These are phyloP conservation scores for Elephas maximus DNA, from an alignment of 2,113 vertebrate genomes.

Conservation along the genomic window DNA sequence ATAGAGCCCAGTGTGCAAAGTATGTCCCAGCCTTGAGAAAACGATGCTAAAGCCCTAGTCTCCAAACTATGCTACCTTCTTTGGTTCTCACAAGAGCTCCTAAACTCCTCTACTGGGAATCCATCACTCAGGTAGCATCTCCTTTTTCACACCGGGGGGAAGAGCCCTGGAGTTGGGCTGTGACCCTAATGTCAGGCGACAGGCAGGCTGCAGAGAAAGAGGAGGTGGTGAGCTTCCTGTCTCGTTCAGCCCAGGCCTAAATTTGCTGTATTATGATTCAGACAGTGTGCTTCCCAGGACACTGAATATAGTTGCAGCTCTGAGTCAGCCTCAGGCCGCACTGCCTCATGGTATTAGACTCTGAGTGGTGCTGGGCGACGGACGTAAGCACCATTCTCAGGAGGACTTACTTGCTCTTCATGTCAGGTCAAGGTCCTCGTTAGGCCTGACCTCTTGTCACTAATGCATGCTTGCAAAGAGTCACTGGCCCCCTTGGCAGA, in stretches of 20 bases:
- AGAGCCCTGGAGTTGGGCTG: neutral
- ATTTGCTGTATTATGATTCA: neutral
- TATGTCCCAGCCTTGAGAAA: neutral
- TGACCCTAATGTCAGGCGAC: neutral
- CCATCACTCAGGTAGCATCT: neutral
- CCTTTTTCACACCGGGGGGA: neutral
- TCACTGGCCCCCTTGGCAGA: neutral
- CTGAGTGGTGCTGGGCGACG: neutral
- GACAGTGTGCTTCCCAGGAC: neutral
- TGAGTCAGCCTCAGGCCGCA: neutral
- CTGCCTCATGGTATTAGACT: neutral
- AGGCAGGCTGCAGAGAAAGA: neutral
- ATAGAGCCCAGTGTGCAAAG: accelerated
- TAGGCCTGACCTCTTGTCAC: neutral
- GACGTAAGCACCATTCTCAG: accelerated
- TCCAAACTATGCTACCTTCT: neutral
- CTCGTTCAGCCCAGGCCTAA: neutral
- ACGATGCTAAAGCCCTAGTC: neutral
- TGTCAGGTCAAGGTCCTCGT: neutral
- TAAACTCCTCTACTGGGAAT: neutral
- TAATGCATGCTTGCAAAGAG: neutral
- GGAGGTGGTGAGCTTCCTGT: neutral
- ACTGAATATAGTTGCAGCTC: neutral
- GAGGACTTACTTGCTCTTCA: neutral
- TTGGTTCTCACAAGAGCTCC: neutral